Evolutionary conservation across 1,140 invertebrate genomes (phyloP), one percentile per base, ranked within the genome.

Genomic region (Lasaia peninsularis): DNA sequence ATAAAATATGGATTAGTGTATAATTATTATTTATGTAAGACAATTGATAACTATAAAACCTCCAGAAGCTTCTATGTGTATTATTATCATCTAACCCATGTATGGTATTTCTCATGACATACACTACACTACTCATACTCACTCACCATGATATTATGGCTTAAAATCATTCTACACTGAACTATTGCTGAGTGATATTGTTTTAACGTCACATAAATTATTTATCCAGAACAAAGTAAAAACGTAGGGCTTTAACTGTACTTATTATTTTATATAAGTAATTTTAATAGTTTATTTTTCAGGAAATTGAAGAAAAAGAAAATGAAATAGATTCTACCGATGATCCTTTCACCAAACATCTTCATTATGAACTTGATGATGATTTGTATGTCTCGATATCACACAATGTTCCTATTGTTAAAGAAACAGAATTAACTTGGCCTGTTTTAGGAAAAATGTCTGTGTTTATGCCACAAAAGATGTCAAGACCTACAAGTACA

Each of bases 331-430:
- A 83, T 44, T 78, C 86, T 16, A 31, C 73, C n/a, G 68, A 89
- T 69, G 93, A 94, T 89, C 91, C 93, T 7, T 95, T 95, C 80
- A 88, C 88, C 9, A 89, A 91, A 73, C 94, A 94, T 79, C 71
- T 94, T 1, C 82, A 87, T 55, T 89, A 92, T 86, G 93, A 94
- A 69, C 81, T 95, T 37, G 82, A 89, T 62, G 90, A 92, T 64
- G 89, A 90, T 44, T 61, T 94, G 14, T 85, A 93, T 44, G 77
- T 92, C 49, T 78, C 86, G 4, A 66, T 94, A 0, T 91, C 92
- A 37, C 88, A 63, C 63, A 71, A 62, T 12, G 86, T 90, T 11
- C 71, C 80, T 9, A 72, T 68, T 34, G 62, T 74, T 8, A 77
- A 91, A 60, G 80, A 65, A 12, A 63, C 66, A 12, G 82, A 73